These are phyloP conservation scores for Mythimna lalbum DNA, from an alignment of 2,888 invertebrate genomes.

Conservation along the genomic window DNA sequence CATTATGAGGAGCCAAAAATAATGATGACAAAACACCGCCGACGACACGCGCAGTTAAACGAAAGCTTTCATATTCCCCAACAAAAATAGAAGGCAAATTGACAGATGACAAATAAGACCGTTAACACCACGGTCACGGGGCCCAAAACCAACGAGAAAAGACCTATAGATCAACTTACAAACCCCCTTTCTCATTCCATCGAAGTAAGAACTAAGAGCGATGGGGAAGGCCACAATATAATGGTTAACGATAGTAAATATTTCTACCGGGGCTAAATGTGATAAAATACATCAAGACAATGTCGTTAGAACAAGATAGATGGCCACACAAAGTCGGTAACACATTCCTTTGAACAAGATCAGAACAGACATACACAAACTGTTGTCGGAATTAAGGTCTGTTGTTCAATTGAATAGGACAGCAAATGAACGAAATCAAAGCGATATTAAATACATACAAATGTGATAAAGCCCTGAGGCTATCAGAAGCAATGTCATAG, in stretches of 20 bases:
- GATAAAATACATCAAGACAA: constrained; percentile 90
- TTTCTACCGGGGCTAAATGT: constrained; percentile 87
- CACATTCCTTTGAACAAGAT: constrained; percentile 76
- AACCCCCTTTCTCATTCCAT: constrained; percentile 22
- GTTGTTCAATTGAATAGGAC: constrained; percentile 73
- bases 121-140: constrained; percentile 86
- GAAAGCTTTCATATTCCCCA: constrained; percentile 87
- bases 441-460: constrained; percentile 56
- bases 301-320: constrained; percentile 89
- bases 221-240: constrained; percentile 68
- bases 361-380: constrained; percentile 73
- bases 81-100: constrained; percentile 89
- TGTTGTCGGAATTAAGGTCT: constrained; percentile 66
- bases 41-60: constrained; percentile 82
- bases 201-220: constrained; percentile 52
- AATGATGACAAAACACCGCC: constrained; percentile 86
- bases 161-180: constrained; percentile 65
- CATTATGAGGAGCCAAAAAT: constrained; percentile 86
- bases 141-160: constrained; percentile 69
- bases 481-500: constrained; percentile 52
- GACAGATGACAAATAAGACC: constrained; percentile 90
- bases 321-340: constrained; percentile 81
- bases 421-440: constrained; percentile 61
- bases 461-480: constrained; percentile 47
- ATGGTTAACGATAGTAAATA: constrained; percentile 82